A percentile compares a stretch with the other conserved stretches of the same genome.
Evolutionary conservation across 2,113 vertebrate species (phyloP).

Genomic region (Spea bombifrons): DNA sequence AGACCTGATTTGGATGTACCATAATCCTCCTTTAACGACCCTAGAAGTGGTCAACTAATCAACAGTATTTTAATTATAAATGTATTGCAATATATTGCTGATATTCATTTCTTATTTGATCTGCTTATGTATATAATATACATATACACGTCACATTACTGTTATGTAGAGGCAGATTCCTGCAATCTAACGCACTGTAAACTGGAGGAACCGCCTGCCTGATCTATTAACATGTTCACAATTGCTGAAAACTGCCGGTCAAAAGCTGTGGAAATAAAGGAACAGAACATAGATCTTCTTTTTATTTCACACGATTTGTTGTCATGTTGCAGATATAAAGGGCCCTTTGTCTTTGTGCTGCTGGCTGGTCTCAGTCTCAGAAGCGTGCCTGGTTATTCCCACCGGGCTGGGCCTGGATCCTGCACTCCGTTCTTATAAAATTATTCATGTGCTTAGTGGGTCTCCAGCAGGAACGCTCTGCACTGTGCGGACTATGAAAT

Average conservation of each 20-base stretch:
- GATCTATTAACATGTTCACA: conserved; percentile 5
- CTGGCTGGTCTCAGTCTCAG: conserved; percentile 40
- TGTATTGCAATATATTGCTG: no score
- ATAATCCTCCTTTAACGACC: no score
- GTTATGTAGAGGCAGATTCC: neutral
- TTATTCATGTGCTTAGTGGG: conserved; percentile 47
- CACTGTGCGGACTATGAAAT: conserved; percentile 36
- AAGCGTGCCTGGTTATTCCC: conserved; percentile 47
- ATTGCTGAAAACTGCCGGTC: neutral
- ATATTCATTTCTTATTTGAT: no score
- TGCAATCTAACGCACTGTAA: conserved; percentile 1
- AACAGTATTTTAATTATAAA: no score
- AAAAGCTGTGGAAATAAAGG: conserved; percentile 32
- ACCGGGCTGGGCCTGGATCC: conserved; percentile 38
- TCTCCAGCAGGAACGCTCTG: conserved; percentile 41
- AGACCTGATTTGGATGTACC: no score
- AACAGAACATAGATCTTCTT: conserved; percentile 22
- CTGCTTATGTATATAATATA: no score
- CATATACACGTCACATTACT: no score
- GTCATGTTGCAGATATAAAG: conserved; percentile 43
- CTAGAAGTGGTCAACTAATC: no score
- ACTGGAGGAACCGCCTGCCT: neutral
- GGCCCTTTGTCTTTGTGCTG: conserved; percentile 40
- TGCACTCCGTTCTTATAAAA: conserved; percentile 47
- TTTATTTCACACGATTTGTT: conserved; percentile 43